Evolutionary conservation across 2,797 vertebrate genomes (phyloP).

Genomic region (Pterois miles): DNA sequence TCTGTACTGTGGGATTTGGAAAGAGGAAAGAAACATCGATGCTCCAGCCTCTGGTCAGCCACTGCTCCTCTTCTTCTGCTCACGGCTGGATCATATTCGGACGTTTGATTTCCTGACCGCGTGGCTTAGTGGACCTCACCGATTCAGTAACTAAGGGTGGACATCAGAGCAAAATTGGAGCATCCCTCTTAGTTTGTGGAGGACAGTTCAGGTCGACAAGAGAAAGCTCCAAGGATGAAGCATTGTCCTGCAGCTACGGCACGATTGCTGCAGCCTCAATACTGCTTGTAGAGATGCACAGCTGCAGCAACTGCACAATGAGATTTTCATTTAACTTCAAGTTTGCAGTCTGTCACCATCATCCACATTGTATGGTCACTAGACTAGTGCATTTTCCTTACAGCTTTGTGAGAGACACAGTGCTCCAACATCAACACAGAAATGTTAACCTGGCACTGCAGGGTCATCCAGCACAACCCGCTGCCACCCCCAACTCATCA

Average conservation of each 20-base stretch:
- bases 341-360: too few species aligned
- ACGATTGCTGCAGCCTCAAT: background rate
- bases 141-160: background rate
- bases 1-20: background rate
- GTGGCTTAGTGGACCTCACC: background rate
- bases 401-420: too few species aligned
- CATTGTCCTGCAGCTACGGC: background rate
- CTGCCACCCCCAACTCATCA: too few species aligned
- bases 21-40: background rate
- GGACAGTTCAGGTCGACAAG: background rate
- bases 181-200: background rate
- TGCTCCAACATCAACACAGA: too few species aligned
- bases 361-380: background rate
- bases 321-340: background rate
- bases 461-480: too few species aligned
- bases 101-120: background rate
- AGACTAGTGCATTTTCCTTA: too few species aligned
- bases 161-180: background rate
- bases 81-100: background rate
- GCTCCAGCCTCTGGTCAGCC: background rate
- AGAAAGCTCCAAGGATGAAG: background rate
- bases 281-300: background rate
- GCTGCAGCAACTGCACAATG: too few species aligned
- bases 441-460: too few species aligned
- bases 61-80: background rate